These are phyloP conservation scores for Cyprinodon brontotheroides DNA, from an alignment of 2,113 vertebrate species.

Conservation along the genomic window DNA sequence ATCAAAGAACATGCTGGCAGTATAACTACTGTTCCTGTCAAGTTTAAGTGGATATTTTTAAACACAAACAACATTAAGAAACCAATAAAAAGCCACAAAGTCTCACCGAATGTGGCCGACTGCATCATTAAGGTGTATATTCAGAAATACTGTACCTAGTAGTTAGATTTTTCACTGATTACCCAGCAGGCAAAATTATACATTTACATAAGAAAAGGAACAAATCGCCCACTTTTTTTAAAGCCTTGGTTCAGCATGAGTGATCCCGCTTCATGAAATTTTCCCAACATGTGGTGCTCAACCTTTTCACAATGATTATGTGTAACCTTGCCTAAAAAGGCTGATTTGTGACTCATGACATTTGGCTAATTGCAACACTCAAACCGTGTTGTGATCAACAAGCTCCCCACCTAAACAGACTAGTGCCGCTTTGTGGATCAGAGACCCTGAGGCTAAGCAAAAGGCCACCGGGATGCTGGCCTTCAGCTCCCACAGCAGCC, in stretches of 20 bases:
- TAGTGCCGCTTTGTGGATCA: slow-evolving; percentile 20
- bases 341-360: slow-evolving; percentile 60
- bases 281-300: slow-evolving; percentile 42
- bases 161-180: slow-evolving; percentile 11
- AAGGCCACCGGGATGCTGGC: slow-evolving; percentile 50
- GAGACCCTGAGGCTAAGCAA: slow-evolving; percentile 49
- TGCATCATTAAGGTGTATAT: slow-evolving; percentile 5
- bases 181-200: background rate
- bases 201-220: slow-evolving; percentile 11
- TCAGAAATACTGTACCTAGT: background rate
- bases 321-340: slow-evolving; percentile 43
- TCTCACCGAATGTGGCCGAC: slow-evolving; percentile 11
- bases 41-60: slow-evolving; percentile 3
- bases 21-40: slow-evolving; percentile 5
- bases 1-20: background rate
- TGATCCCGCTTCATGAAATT: slow-evolving; percentile 14
- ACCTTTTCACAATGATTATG: slow-evolving; percentile 60
- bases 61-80: slow-evolving; percentile 5
- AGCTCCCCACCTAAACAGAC: slow-evolving; percentile 34
- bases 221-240: background rate
- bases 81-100: slow-evolving; percentile 13
- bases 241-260: slow-evolving; percentile 2
- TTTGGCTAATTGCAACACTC: slow-evolving; percentile 68
- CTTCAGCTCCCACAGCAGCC: slow-evolving; percentile 63
- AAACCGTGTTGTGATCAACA: slow-evolving; percentile 36